Percentiles rank a stretch among this genome's conserved stretches.
phyloP scores from a whole-genome alignment of 92 coral and sea anemone genomes.

The Montipora capitata region DNA sequence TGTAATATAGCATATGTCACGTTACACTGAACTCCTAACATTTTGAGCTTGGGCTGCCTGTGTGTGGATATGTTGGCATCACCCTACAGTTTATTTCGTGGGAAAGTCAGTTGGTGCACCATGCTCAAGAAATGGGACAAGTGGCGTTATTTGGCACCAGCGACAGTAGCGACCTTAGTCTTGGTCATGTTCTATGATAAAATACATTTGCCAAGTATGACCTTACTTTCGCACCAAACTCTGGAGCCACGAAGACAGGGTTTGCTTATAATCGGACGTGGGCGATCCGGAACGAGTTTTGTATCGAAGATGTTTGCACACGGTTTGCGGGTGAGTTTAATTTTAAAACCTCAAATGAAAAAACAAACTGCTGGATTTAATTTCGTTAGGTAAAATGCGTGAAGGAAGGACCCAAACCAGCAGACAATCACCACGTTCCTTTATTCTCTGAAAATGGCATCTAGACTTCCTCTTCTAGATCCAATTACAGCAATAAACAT shows the following conservation, averaged over 20 bases:
- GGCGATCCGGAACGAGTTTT: slow-evolving; percentile 53
- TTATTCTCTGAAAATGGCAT: no score
- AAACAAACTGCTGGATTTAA: no score
- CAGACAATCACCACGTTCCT: no score
- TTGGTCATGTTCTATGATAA: neutral
- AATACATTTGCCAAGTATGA: neutral
- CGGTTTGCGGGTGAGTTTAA: slow-evolving; percentile 29
- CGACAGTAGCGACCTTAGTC: neutral
- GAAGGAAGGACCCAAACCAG: no score
- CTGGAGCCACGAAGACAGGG: slow-evolving; percentile 1
- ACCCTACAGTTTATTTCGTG: neutral
- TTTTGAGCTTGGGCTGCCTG: neutral
- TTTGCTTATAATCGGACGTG: slow-evolving; percentile 43
- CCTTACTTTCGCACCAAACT: neutral
- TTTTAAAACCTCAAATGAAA: no score
- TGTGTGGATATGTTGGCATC: neutral
- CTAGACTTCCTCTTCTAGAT: no score
- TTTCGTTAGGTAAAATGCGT: no score
- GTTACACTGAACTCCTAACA: no score
- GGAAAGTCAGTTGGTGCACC: neutral
- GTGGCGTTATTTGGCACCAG: neutral
- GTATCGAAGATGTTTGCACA: slow-evolving; percentile 40
- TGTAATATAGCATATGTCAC: no score
- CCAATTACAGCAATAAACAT: no score
- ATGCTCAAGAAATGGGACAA: slow-evolving; percentile 1